Evolutionary conservation across 2,113 vertebrate genomes (phyloP), one percentile per base, ranked within the genome.

Genomic region (Limnothrissa miodon): DNA sequence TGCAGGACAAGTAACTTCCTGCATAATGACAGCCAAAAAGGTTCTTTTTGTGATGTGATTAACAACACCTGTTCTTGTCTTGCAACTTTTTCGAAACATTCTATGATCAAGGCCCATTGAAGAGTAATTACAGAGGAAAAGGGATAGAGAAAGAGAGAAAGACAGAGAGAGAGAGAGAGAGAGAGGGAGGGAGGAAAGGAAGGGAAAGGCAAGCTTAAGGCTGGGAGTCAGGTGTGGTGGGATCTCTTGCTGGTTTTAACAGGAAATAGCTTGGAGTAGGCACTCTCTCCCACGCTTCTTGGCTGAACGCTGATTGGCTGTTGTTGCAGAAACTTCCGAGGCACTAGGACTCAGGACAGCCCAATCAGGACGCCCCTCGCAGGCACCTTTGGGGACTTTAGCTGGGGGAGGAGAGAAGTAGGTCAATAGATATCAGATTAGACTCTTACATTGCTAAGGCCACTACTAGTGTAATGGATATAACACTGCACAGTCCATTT

Each of bases 301-400:
- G 1, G 93, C 84, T 5, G 90, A 88, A 25, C 83, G 87, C 78
- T 89, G 92, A 87, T 78, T 87, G 89, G 87, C 87, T 80, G 56
- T 81, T 51, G 88, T 91, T 87, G 70, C 85, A 42, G 85, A 8
- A 29, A 85, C 90, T 80, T 87, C 87, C 44, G 89, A 86, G 79
- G 83, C 86, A 83, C 80, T 51, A 42, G 83, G 81, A 87, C 83
- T 97, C 95, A 97, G 0, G 90, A 90, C 39, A 93, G 85, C 39
- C 89, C 82, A 45, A 90, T 89, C 6, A 92, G 91, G 46, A 91
- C 87, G 86, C 85, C 6, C 80, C 86, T 84, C 23, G 88, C 89
- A 86, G 93, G 90, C 59, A 89, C 89, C 74, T 94, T 94, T 85
- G 91, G 93, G 66, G 87, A 90, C 88, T 93, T 96, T 91, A 94